Conservation (phyloP, 2,113 vertebrate species). For the Saiga tatarica region DNA sequence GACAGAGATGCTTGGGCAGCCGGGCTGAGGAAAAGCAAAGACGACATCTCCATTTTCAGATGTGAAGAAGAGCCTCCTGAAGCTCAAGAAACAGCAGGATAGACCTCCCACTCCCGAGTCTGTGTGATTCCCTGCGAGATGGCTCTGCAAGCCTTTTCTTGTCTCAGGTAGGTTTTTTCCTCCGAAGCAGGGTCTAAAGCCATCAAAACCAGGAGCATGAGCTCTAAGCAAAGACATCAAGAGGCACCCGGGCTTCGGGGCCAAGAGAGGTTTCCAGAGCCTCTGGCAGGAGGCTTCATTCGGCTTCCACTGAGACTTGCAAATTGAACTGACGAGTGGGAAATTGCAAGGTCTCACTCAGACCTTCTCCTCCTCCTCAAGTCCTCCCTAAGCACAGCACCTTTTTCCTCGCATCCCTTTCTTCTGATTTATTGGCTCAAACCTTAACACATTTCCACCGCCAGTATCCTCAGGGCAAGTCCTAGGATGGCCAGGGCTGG, state of each 20-base stretch:
- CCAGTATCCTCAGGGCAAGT: neutral
- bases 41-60: neutral
- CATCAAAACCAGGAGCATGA: neutral
- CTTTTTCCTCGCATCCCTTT: neutral
- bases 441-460: neutral
- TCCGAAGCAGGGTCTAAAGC: neutral
- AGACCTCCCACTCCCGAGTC: neutral
- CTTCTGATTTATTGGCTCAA: neutral
- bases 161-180: neutral
- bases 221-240: neutral
- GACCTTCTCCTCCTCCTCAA: neutral
- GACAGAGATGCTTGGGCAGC: neutral
- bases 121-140: neutral
- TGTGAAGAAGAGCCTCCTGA: neutral
- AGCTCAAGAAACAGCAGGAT: neutral
- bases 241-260: neutral
- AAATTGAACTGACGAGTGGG: neutral
- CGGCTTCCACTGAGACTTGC: neutral
- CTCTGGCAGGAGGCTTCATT: neutral
- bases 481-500: accelerated
- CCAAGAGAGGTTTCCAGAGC: neutral
- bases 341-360: neutral
- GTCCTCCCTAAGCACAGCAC: neutral
- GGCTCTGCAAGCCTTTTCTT: neutral
- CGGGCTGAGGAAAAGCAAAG: neutral